A percentile compares a stretch with the other conserved stretches of the same genome.
phyloP scores from a whole-genome alignment of 1,140 invertebrate genomes.

The Chironomus tepperi region DNA sequence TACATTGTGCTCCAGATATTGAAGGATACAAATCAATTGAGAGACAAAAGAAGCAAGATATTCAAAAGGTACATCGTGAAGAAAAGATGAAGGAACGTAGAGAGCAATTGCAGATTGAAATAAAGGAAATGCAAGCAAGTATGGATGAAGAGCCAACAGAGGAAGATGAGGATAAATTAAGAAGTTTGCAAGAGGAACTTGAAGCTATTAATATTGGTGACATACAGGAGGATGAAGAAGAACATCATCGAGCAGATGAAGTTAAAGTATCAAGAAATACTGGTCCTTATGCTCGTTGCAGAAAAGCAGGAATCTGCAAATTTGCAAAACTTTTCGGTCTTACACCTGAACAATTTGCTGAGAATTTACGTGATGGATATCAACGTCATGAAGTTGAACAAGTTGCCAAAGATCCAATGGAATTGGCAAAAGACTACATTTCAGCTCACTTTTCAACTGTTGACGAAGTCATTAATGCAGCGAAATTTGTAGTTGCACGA shows the following conservation, averaged over 20 bases:
- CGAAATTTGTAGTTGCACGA: slow-evolving; percentile 87
- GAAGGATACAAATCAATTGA: slow-evolving; percentile 55
- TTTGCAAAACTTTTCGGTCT: slow-evolving; percentile 90
- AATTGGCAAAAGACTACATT: slow-evolving; percentile 68
- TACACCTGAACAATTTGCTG: slow-evolving; percentile 91
- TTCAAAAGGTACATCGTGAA: slow-evolving; percentile 30
- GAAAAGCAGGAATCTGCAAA: slow-evolving; percentile 73
- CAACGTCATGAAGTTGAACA: slow-evolving; percentile 96
- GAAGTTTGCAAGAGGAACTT: slow-evolving; percentile 21
- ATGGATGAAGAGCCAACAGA: slow-evolving; percentile 26
- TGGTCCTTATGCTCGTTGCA: slow-evolving; percentile 79
- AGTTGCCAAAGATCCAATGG: slow-evolving; percentile 66
- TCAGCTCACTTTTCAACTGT: slow-evolving; percentile 44
- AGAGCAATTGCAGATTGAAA: neutral
- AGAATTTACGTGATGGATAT: slow-evolving; percentile 95
- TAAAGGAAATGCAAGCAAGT: neutral
- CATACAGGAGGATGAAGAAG: slow-evolving; percentile 47
- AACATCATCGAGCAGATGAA: slow-evolving; percentile 49
- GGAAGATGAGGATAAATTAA: slow-evolving; percentile 24
- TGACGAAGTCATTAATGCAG: slow-evolving; percentile 79
- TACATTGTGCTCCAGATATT: slow-evolving; percentile 84
- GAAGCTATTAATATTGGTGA: slow-evolving; percentile 47
- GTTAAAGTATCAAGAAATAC: slow-evolving; percentile 77
- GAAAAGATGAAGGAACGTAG: neutral
- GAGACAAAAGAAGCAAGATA: slow-evolving; percentile 46